Evolutionary conservation across 1,140 invertebrate genomes (phyloP).

Genomic region (Pseudomyrmex flavicornis): DNA sequence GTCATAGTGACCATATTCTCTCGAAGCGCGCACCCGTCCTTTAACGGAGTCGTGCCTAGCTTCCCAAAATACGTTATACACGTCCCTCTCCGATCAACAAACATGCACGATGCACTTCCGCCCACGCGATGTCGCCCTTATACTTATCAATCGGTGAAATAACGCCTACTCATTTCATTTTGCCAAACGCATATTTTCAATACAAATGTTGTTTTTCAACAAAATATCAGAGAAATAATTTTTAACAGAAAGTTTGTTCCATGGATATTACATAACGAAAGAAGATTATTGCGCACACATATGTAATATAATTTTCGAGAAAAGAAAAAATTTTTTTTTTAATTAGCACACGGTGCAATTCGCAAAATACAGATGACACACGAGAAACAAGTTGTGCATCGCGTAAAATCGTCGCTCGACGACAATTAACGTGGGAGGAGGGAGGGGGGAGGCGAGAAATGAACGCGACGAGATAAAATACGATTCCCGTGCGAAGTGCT

Average conservation of each 20-base stretch:
- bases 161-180: slow-evolving; percentile 40
- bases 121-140: slow-evolving; percentile 60
- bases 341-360: not conserved
- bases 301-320: not conserved
- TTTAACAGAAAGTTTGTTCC: not conserved
- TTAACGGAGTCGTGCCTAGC: slow-evolving; percentile 70
- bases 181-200: not conserved
- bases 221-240: not conserved
- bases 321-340: not conserved
- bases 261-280: not conserved
- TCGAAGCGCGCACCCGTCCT: slow-evolving; percentile 74
- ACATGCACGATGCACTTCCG: slow-evolving; percentile 78
- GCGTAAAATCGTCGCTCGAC: not conserved
- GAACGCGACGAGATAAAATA: slow-evolving; percentile 3
- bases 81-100: slow-evolving; percentile 71
- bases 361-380: not conserved
- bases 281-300: not conserved
- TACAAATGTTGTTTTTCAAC: not conserved
- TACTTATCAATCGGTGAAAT: slow-evolving; percentile 53
- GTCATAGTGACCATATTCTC: slow-evolving; percentile 77
- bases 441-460: not conserved
- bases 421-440: not conserved
- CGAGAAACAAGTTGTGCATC: not conserved
- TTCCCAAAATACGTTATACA: slow-evolving; percentile 73
- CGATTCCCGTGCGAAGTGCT: slow-evolving; percentile 19